Conservation (phyloP, 2,113 vertebrate species). For the Chaetura pelagica region DNA sequence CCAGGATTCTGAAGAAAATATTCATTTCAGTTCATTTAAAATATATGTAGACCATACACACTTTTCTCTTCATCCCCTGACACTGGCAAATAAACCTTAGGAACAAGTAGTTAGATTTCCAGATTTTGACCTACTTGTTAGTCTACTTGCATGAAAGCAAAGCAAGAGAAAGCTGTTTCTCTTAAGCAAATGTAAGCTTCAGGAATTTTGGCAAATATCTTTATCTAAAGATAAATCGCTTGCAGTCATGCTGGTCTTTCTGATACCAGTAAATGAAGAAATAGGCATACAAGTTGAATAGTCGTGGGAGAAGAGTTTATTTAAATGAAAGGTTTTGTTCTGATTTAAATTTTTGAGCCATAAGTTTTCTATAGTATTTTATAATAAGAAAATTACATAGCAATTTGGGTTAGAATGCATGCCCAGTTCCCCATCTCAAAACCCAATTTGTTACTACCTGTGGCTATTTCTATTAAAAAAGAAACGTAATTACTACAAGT, state of each 20-base stretch:
- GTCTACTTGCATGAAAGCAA: slow-evolving; percentile 18
- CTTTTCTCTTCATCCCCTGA: not conserved
- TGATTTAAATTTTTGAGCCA: slow-evolving; percentile 64
- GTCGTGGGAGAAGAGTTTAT: not conserved
- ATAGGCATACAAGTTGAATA: not conserved
- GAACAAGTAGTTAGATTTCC: slow-evolving; percentile 24
- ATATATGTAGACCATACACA: not conserved
- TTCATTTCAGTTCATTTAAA: not conserved
- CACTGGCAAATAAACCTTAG: not conserved
- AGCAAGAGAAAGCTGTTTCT: not conserved
- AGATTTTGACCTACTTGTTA: slow-evolving; percentile 26
- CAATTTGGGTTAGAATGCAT: slow-evolving; percentile 80
- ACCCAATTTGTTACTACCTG: slow-evolving; percentile 83
- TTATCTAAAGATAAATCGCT: not conserved
- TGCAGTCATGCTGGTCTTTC: not conserved
- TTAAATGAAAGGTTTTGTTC: slow-evolving; percentile 28
- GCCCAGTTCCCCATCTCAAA: slow-evolving; percentile 75
- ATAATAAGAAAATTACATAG: slow-evolving; percentile 75
- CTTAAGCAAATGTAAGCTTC: not conserved
- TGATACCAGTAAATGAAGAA: slow-evolving; percentile 27
- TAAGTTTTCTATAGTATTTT: slow-evolving; percentile 44
- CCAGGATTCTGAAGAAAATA: not conserved
- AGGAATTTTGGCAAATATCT: slow-evolving; percentile 3
- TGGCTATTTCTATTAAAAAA: slow-evolving; percentile 85
- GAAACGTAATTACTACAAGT: slow-evolving; percentile 81